phyloP scores from a whole-genome alignment of 1,140 invertebrate species.

The Drosophila teissieri region DNA sequence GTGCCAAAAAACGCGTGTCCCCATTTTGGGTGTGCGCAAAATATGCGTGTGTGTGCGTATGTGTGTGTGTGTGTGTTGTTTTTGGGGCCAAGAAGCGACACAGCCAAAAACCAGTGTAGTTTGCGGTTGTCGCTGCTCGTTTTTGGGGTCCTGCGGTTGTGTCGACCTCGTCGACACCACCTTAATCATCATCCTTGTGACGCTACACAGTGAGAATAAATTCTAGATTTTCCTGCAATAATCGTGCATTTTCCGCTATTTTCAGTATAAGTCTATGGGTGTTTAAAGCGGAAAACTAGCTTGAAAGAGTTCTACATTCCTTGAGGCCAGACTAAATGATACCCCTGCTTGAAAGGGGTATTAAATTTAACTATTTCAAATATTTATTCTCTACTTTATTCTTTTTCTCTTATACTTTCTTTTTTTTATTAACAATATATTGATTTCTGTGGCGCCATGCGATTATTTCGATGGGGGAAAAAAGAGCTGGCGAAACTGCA shows the following conservation, averaged over 20 bases:
- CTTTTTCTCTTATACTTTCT: too few relatives aligned
- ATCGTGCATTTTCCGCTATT: too few relatives aligned
- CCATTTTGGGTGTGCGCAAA: background rate
- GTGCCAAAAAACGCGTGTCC: constrained; percentile 27
- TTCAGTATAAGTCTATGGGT: too few relatives aligned
- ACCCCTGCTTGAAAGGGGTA: background rate
- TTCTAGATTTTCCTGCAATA: too few relatives aligned
- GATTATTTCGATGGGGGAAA: background rate
- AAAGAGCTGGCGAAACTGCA: background rate
- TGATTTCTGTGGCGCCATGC: too few relatives aligned
- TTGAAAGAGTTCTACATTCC: too few relatives aligned
- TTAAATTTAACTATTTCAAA: background rate
- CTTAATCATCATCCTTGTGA: constrained; percentile 12
- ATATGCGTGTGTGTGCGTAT: constrained; percentile 3
- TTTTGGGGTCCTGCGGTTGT: constrained; percentile 27
- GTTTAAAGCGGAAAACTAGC: too few relatives aligned
- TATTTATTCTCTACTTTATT: too few relatives aligned
- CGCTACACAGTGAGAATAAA: constrained; percentile 2
- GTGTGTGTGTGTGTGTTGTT: constrained; percentile 4
- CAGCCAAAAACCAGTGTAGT: constrained; percentile 52
- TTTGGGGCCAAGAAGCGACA: constrained; percentile 20
- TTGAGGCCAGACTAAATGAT: too few relatives aligned
- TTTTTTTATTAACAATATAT: too few relatives aligned
- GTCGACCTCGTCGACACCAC: constrained; percentile 12
- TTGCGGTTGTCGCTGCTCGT: constrained; percentile 40